Conservation (phyloP, 2,888 invertebrate species). For the Omphaloscelis lunosa region DNA sequence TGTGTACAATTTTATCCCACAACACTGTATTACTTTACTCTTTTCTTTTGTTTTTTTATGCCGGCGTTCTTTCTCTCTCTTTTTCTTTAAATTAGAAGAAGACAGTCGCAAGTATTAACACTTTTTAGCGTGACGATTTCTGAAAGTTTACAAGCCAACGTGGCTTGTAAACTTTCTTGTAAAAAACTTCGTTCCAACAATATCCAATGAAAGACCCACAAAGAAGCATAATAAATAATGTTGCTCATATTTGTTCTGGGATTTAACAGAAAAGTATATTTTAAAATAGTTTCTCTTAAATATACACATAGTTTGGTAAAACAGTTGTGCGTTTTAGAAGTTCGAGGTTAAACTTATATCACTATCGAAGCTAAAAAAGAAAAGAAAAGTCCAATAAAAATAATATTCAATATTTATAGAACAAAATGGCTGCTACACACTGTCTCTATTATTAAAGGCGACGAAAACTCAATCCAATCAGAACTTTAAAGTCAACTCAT, state of each 20-base stretch:
- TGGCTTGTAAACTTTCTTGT: no score
- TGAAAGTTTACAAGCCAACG: no score
- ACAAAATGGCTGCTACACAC: neutral
- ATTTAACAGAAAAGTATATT: neutral
- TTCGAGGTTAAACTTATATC: neutral
- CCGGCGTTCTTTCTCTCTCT: no score
- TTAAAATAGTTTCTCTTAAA: no score
- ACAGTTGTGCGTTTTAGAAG: neutral
- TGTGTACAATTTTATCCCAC: no score
- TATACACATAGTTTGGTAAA: neutral
- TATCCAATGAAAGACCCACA: neutral
- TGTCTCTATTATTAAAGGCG: neutral
- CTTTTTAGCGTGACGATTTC: no score
- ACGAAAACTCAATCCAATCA: slow-evolving; percentile 10
- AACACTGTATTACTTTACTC: no score
- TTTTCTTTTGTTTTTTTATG: no score
- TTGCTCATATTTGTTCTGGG: neutral
- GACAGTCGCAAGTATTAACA: no score
- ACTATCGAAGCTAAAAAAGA: neutral
- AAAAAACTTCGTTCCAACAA: no score
- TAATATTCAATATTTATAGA: neutral
- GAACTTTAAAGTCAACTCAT: neutral
- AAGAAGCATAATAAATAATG: neutral
- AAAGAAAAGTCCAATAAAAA: neutral
- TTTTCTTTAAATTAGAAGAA: no score